Percentiles rank a stretch among this genome's conserved stretches.
Evolutionary conservation across 2,888 invertebrate species (phyloP).

Genomic region (Cosmopolites sordidus): DNA sequence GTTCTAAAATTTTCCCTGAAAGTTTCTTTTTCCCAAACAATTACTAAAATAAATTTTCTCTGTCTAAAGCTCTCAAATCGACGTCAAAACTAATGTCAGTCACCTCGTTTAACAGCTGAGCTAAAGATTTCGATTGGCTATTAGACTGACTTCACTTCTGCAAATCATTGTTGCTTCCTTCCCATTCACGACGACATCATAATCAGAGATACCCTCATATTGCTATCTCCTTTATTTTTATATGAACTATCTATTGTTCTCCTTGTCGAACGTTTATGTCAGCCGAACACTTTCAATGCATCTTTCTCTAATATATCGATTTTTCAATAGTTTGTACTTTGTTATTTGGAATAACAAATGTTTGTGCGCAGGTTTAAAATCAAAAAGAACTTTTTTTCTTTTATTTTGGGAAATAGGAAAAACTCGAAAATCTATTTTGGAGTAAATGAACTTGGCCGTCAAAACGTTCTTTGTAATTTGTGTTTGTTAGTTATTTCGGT

Average conservation of each 20-base stretch:
- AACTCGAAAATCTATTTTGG: constrained; percentile 32
- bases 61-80: constrained; percentile 15
- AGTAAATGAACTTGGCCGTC: constrained; percentile 40
- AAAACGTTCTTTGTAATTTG: constrained; percentile 32
- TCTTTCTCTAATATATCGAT: constrained; percentile 11
- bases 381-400: constrained; percentile 20
- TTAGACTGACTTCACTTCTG: constrained; percentile 29
- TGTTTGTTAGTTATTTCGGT: constrained; percentile 15
- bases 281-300: neutral
- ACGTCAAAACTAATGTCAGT: constrained; percentile 45
- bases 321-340: constrained; percentile 9
- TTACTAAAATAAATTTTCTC: constrained; percentile 32
- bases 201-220: neutral
- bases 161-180: constrained; percentile 26
- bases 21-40: constrained; percentile 26
- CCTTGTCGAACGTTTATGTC: neutral
- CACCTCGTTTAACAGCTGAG: constrained; percentile 47
- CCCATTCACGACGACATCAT: constrained; percentile 36
- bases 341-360: constrained; percentile 3
- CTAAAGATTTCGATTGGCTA: constrained; percentile 39
- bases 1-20: constrained; percentile 14
- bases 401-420: constrained; percentile 30
- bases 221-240: neutral
- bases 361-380: constrained; percentile 13
- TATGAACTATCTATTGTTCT: neutral